A percentile compares a stretch with the other conserved stretches of the same genome.
phyloP scores from a whole-genome alignment of 2,888 invertebrate genomes.

The Ormyrus labotus region DNA sequence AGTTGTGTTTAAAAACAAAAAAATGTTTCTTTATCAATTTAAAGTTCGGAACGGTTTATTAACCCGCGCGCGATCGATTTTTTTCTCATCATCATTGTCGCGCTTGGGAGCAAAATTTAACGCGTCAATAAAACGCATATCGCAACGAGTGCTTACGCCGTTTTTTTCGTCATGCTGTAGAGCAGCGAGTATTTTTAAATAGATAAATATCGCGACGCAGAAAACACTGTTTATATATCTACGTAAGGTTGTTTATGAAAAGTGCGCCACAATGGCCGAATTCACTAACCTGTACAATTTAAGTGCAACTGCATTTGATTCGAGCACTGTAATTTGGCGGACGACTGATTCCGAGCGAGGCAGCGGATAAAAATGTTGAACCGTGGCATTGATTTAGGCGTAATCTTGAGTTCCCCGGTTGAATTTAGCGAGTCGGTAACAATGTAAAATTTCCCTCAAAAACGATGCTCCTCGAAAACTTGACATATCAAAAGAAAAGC shows the following conservation, averaged over 20 bases:
- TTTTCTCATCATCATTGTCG: too few relatives aligned
- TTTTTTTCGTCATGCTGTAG: neutral
- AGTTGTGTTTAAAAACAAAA: conserved; percentile 10
- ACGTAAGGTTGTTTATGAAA: conserved; percentile 51
- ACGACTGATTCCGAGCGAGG: too few relatives aligned
- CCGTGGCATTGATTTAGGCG: too few relatives aligned
- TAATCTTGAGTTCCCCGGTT: neutral
- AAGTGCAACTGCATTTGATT: conserved; percentile 6
- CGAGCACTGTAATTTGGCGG: conserved; percentile 16
- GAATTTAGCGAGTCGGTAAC: neutral
- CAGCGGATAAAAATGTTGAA: too few relatives aligned
- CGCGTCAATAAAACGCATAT: neutral
- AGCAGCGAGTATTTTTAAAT: conserved; percentile 49
- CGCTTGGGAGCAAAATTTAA: neutral
- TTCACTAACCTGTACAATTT: conserved; percentile 56
- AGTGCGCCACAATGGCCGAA: conserved; percentile 56
- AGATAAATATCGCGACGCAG: conserved; percentile 44
- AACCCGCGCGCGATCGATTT: too few relatives aligned
- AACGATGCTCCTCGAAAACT: neutral
- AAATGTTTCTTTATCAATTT: neutral
- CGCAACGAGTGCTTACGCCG: neutral
- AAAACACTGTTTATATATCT: conserved; percentile 42
- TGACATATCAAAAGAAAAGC: conserved; percentile 39
- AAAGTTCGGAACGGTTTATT: neutral
- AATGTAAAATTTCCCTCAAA: conserved; percentile 28